Conservation (phyloP, 2,113 vertebrate species). For the Erpornis zantholeuca region DNA sequence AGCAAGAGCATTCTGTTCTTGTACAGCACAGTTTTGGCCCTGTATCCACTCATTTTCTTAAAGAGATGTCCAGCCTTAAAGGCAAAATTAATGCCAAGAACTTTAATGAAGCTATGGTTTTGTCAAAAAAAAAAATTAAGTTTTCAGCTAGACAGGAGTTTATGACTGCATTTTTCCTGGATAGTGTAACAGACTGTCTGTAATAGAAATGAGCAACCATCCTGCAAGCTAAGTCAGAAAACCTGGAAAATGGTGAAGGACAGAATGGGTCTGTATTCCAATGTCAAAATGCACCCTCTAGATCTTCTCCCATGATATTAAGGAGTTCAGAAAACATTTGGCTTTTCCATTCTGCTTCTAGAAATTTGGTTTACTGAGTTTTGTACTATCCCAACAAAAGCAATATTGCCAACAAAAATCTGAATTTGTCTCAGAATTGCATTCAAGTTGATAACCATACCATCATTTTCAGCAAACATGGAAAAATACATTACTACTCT, state of each 20-base stretch:
- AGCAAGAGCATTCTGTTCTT: background rate
- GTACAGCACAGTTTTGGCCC: background rate
- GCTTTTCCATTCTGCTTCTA: background rate
- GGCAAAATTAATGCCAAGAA: background rate
- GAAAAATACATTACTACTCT: background rate
- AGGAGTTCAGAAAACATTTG: background rate
- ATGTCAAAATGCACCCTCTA: background rate
- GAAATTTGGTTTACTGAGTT: background rate
- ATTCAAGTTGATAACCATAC: background rate
- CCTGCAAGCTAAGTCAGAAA: background rate
- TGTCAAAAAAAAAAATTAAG: fast-evolving
- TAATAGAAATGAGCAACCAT: background rate
- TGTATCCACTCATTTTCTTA: background rate
- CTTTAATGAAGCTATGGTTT: background rate
- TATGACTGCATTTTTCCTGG: background rate
- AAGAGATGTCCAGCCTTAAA: background rate
- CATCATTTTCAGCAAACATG: background rate
- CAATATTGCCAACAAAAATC: background rate
- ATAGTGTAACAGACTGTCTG: background rate
- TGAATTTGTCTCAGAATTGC: background rate
- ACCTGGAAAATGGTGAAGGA: background rate
- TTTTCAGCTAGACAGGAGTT: background rate
- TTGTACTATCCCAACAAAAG: background rate
- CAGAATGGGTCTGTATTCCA: background rate
- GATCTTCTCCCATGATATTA: background rate